A percentile compares a stretch with the other conserved stretches of the same genome.
Evolutionary conservation across 2,113 vertebrate genomes (phyloP).

Genomic region (Tetrao urogallus): DNA sequence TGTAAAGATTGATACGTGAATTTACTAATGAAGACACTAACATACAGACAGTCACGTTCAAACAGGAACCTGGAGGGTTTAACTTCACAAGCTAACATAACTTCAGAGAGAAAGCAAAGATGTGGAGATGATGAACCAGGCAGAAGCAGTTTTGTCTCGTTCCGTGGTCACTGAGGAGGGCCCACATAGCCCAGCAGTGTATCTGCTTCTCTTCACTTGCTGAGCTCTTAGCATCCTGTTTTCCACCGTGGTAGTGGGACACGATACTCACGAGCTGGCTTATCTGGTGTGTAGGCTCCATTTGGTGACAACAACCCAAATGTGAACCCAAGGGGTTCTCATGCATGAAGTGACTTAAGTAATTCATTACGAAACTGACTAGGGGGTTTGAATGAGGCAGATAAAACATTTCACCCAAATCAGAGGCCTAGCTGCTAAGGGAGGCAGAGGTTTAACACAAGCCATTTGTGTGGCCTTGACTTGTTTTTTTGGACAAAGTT

Average conservation of each 20-base stretch:
- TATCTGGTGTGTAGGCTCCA: background rate
- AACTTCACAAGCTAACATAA: background rate
- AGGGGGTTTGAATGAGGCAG: background rate
- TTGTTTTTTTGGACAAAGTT: background rate
- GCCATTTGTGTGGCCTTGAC: background rate
- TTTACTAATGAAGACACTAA: background rate
- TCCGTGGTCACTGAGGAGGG: accelerated
- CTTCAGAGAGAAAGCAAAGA: background rate
- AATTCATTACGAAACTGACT: background rate
- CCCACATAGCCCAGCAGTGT: background rate
- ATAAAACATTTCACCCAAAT: background rate
- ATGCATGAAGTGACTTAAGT: background rate
- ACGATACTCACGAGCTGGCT: background rate
- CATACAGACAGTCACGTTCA: background rate
- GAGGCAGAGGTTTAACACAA: background rate
- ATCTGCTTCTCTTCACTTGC: background rate
- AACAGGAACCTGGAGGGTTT: background rate
- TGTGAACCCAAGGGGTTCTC: background rate
- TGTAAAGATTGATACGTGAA: background rate
- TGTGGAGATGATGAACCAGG: background rate
- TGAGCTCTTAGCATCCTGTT: background rate
- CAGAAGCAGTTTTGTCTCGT: background rate
- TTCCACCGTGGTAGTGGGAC: accelerated
- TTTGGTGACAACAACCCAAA: background rate
- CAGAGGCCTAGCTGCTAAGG: background rate